phyloP scores from a whole-genome alignment of 2,113 vertebrate genomes.

The Sapayoa aenigma region DNA sequence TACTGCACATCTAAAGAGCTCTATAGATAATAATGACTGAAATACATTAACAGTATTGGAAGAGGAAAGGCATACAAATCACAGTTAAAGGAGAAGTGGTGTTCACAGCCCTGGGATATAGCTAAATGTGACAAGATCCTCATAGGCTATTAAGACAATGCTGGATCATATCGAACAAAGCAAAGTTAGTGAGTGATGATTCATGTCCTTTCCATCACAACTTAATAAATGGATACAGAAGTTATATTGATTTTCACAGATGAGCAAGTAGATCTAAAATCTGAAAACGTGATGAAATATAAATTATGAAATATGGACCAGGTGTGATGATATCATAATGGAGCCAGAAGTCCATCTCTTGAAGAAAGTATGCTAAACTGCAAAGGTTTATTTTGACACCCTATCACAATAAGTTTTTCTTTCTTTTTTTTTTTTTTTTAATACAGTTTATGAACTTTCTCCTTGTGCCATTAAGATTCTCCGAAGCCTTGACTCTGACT shows the following conservation, averaged over 20 bases:
- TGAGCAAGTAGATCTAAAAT: background rate
- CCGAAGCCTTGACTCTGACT: background rate
- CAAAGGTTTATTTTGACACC: background rate
- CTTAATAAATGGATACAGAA: slow-evolving; percentile 31
- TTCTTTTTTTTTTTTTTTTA: background rate
- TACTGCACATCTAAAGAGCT: background rate
- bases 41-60: background rate
- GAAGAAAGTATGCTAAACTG: background rate
- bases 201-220: background rate
- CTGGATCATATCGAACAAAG: background rate
- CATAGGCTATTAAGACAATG: slow-evolving; percentile 18
- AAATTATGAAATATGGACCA: background rate
- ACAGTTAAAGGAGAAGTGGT: background rate
- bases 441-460: background rate
- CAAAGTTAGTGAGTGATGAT: background rate
- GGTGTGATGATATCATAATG: background rate
- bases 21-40: background rate
- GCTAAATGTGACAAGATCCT: background rate
- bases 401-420: fast-evolving
- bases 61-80: background rate
- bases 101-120: background rate
- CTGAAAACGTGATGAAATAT: slow-evolving; percentile 16
- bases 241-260: slow-evolving; percentile 18
- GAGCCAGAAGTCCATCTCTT: background rate
- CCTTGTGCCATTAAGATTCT: background rate